These are phyloP conservation scores for Allacma fusca DNA, from an alignment of 2,888 invertebrate species.

Conservation along the genomic window DNA sequence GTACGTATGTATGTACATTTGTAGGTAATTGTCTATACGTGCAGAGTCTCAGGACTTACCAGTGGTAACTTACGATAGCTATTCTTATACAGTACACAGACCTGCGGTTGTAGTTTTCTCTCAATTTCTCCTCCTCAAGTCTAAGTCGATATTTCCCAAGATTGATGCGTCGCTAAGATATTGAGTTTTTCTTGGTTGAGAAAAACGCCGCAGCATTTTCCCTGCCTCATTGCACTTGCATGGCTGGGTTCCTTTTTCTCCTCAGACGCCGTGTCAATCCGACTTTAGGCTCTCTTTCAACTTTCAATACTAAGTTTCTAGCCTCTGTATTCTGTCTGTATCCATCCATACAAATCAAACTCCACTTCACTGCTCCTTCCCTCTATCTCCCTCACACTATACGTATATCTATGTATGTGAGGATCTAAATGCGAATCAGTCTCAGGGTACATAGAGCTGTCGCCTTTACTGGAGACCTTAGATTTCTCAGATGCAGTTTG, in stretches of 20 bases:
- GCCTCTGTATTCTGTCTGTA: conserved; percentile 18
- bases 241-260: conserved; percentile 42
- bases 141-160: conserved; percentile 48
- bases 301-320: conserved; percentile 4
- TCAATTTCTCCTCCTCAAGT: conserved; percentile 14
- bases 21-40: too few species aligned
- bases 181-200: conserved; percentile 40
- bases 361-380: background rate
- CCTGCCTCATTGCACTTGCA: conserved; percentile 53
- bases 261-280: conserved; percentile 39
- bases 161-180: conserved; percentile 50
- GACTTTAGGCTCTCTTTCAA: conserved; percentile 32
- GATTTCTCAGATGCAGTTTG: too few species aligned
- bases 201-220: conserved; percentile 38
- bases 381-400: background rate
- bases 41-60: too few species aligned
- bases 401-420: too few species aligned
- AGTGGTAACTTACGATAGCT: too few species aligned
- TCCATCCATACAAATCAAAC: conserved; percentile 20
- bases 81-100: too few species aligned
- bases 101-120: background rate
- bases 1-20: too few species aligned
- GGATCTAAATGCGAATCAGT: too few species aligned
- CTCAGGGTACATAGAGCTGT: too few species aligned
- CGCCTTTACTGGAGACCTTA: too few species aligned